Evolutionary conservation across 2,888 invertebrate genomes (phyloP).

Genomic region (Linhomoeus sp.): DNA sequence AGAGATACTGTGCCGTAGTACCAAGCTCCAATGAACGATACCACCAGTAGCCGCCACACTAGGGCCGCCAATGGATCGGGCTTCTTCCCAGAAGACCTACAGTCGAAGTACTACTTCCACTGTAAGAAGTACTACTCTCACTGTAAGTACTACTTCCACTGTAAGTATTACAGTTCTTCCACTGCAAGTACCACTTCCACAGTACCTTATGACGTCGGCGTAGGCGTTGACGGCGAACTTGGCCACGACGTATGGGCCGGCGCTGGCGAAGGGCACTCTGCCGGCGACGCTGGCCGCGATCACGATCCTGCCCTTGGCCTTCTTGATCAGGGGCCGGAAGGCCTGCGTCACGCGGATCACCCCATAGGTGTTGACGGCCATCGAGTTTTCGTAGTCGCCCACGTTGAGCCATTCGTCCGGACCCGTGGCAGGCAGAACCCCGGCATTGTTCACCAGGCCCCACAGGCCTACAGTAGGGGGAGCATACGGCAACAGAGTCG

Average conservation of each 20-base stretch:
- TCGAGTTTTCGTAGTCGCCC: constrained; percentile 47
- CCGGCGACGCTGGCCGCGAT: constrained; percentile 30
- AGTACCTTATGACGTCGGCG: constrained; percentile 15
- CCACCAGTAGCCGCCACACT: too few relatives aligned
- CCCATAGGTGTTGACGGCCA: constrained; percentile 57
- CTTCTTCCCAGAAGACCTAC: too few relatives aligned
- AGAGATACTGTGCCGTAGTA: too few relatives aligned
- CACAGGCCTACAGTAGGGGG: constrained; percentile 37
- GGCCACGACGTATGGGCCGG: constrained; percentile 14
- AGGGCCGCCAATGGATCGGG: too few relatives aligned
- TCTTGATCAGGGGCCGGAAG: constrained; percentile 17
- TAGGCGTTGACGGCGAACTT: constrained; percentile 18
- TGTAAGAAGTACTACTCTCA: too few relatives aligned
- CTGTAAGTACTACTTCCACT: too few relatives aligned
- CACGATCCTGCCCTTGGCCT: constrained; percentile 27
- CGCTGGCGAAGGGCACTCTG: constrained; percentile 19
- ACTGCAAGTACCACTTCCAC: too few relatives aligned
- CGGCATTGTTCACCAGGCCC: constrained; percentile 78
- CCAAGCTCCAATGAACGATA: too few relatives aligned
- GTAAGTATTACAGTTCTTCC: too few relatives aligned
- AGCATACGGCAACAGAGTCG: not conserved
- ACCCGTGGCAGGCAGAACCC: constrained; percentile 58
- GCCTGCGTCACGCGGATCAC: constrained; percentile 20
- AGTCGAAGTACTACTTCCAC: too few relatives aligned
- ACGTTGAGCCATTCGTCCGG: constrained; percentile 75